These are phyloP conservation scores for Heliangelus exortis DNA, from an alignment of 2,797 vertebrate species.

Conservation along the genomic window DNA sequence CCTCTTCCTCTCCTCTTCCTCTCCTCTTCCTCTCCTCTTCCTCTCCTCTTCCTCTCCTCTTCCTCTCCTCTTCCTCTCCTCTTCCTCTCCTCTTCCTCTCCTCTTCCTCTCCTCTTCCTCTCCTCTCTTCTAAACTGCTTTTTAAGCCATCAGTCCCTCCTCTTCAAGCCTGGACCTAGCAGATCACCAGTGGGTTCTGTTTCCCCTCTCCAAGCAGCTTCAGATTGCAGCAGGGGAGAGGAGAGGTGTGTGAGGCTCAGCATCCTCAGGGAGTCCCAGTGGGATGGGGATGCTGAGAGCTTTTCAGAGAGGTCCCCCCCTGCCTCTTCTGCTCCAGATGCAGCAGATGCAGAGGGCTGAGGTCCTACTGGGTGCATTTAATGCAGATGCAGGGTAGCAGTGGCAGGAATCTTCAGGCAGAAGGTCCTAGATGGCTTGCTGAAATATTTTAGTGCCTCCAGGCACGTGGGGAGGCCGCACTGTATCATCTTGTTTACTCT, in stretches of 20 bases:
- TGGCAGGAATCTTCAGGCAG: background rate
- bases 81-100: no score
- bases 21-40: no score
- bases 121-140: no score
- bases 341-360: background rate
- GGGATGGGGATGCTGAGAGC: accelerated
- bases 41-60: no score
- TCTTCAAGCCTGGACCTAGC: background rate
- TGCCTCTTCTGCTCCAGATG: background rate
- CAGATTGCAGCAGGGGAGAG: accelerated
- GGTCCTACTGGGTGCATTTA: background rate
- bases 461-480: background rate
- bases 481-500: background rate
- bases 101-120: no score
- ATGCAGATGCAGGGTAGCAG: accelerated
- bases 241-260: background rate
- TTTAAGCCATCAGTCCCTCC: no score
- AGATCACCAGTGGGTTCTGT: accelerated
- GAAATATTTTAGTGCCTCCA: background rate
- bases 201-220: background rate
- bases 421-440: background rate
- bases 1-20: no score
- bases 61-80: no score
- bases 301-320: accelerated
- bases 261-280: background rate